These are phyloP conservation scores for Diploscapter pachys DNA, from an alignment of 1,140 invertebrate species.

Conservation along the genomic window DNA sequence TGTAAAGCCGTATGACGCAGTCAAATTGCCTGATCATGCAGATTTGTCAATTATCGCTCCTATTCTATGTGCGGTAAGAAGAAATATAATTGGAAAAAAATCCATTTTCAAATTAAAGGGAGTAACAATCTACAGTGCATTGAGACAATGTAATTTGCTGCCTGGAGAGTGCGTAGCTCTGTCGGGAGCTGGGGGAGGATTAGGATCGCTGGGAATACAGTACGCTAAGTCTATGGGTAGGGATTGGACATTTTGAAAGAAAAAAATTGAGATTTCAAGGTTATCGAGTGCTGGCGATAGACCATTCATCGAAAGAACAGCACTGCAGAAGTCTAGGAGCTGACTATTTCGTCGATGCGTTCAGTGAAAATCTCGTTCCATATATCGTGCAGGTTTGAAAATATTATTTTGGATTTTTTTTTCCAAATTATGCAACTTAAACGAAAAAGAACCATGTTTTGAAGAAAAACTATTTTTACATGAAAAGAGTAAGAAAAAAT, in stretches of 20 bases:
- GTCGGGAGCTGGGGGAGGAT: constrained; percentile 39
- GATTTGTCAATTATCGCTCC: constrained; percentile 31
- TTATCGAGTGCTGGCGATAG: constrained; percentile 36
- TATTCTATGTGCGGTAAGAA: constrained; percentile 33
- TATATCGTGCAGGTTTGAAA: constrained; percentile 2
- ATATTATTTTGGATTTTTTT: too few species aligned
- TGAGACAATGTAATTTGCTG: constrained; percentile 30
- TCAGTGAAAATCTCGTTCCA: constrained; percentile 9
- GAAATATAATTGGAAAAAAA: neutral
- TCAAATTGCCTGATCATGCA: constrained; percentile 23
- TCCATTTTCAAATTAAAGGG: constrained; percentile 3
- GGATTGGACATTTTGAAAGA: constrained; percentile 30
- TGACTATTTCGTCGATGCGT: constrained; percentile 33
- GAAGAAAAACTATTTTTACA: neutral
- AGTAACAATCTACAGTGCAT: constrained; percentile 39
- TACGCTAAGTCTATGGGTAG: constrained; percentile 41
- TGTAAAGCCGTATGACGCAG: constrained; percentile 22
- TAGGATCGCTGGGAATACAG: constrained; percentile 37
- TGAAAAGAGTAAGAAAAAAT: too few species aligned
- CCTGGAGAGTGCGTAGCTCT: constrained; percentile 33
- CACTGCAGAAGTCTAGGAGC: constrained; percentile 36
- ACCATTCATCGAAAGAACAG: constrained; percentile 24
- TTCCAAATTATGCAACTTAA: neutral
- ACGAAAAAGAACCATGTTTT: neutral
- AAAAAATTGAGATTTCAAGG: constrained; percentile 34